Conservation (phyloP, 2,888 invertebrate genomes). For the Luffia ferchaultella region DNA sequence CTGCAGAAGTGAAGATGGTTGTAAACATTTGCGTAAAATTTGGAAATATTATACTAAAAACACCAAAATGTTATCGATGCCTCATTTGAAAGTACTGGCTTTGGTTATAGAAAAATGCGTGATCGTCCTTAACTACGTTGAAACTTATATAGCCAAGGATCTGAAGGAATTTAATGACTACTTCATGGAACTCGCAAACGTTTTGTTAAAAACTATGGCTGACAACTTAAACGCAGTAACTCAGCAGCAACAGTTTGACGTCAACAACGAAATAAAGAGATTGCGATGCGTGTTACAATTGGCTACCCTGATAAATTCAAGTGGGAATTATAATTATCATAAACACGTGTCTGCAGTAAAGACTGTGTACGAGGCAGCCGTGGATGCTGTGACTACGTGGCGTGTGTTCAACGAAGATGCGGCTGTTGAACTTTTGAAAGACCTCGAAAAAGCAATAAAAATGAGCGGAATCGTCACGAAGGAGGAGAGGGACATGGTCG, state of each 20-base stretch:
- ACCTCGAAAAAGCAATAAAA: constrained; percentile 27
- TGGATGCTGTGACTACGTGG: constrained; percentile 22
- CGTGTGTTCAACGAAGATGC: constrained; percentile 24
- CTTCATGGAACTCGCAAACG: constrained; percentile 20
- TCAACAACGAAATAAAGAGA: constrained; percentile 36
- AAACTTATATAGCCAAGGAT: constrained; percentile 18
- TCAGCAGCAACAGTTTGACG: constrained; percentile 41
- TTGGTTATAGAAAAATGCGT: constrained; percentile 30
- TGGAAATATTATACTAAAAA: too few species aligned
- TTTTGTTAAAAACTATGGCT: constrained; percentile 24
- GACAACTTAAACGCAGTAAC: constrained; percentile 33
- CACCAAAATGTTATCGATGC: constrained; percentile 25
- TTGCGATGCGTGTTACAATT: constrained; percentile 33
- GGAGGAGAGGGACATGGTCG: constrained; percentile 58
- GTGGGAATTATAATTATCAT: constrained; percentile 14
- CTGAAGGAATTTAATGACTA: constrained; percentile 18
- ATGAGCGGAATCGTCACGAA: constrained; percentile 23
- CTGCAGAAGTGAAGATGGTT: too few species aligned
- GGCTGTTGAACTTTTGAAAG: constrained; percentile 22
- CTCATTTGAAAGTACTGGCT: constrained; percentile 31
- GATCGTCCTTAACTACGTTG: constrained; percentile 27
- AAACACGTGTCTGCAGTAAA: constrained; percentile 17
- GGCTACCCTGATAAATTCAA: constrained; percentile 24
- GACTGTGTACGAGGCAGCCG: constrained; percentile 18
- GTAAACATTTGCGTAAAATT: constrained; percentile 10